Conservation (phyloP, 2,888 invertebrate genomes). For the Didymodactylos carnosus region DNA sequence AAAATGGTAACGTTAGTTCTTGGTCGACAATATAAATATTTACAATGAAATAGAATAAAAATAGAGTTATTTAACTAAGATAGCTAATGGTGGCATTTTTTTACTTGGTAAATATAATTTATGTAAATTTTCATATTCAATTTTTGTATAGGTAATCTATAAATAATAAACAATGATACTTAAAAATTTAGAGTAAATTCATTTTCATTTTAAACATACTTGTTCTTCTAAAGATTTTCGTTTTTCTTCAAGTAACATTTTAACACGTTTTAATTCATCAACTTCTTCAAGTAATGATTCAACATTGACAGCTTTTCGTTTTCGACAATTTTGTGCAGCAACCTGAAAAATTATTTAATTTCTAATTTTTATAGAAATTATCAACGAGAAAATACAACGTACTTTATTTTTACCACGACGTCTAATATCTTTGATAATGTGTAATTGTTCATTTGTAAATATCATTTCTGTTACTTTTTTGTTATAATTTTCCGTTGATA, state of each 20-base stretch:
- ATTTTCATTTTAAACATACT: not conserved
- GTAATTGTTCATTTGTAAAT: not conserved
- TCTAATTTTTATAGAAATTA: not conserved
- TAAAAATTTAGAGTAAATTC: not conserved
- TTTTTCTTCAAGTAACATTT: not conserved
- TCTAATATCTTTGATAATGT: not conserved
- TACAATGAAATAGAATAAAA: not conserved
- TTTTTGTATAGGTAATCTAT: not conserved
- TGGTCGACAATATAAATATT: too few species aligned
- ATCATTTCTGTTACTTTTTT: too few species aligned
- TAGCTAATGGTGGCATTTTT: not conserved
- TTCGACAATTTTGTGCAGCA: not conserved
- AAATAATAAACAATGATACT: not conserved
- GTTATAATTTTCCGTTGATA: not conserved
- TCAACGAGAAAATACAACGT: not conserved
- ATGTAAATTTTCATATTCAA: not conserved
- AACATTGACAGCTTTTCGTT: not conserved
- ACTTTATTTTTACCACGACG: not conserved
- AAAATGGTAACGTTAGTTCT: too few species aligned
- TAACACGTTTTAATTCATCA: not conserved
- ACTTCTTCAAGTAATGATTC: not conserved
- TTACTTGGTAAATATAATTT: not conserved
- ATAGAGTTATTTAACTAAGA: not conserved
- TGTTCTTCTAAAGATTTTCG: not conserved
- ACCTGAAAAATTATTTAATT: not conserved